These are phyloP conservation scores for Miopithecus talapoin DNA, from an alignment of 2,797 vertebrate genomes.

Conservation along the genomic window DNA sequence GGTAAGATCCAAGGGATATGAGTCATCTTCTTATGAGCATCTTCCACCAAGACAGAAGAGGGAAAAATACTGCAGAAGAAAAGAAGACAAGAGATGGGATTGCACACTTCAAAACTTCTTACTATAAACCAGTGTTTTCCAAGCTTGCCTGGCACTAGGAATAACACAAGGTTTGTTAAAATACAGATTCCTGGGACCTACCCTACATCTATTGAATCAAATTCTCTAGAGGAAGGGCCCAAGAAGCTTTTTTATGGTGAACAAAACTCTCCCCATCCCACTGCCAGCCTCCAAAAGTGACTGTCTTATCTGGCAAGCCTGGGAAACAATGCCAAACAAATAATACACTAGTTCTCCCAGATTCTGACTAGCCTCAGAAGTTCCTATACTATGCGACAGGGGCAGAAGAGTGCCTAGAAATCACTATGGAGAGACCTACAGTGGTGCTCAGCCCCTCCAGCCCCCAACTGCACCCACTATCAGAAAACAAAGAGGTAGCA, in stretches of 20 bases:
- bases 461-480: not conserved
- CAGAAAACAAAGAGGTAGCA: slow-evolving; percentile 9
- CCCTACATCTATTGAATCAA: not conserved
- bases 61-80: not conserved
- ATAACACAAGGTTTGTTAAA: not conserved
- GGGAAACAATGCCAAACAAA: not conserved
- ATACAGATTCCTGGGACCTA: not conserved
- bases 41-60: not conserved
- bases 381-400: not conserved
- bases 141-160: not conserved
- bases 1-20: not conserved
- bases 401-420: not conserved
- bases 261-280: not conserved
- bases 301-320: not conserved
- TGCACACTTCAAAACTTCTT: not conserved
- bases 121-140: not conserved
- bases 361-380: not conserved
- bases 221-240: slow-evolving; percentile 25
- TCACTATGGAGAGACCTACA: not conserved
- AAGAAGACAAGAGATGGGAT: not conserved
- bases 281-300: not conserved
- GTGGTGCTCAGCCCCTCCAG: not conserved
- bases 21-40: slow-evolving; percentile 13
- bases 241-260: not conserved
- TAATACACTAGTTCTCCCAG: not conserved